Evolutionary conservation across 2,888 invertebrate species (phyloP).

Genomic region (Stegana nigrithorax): DNA sequence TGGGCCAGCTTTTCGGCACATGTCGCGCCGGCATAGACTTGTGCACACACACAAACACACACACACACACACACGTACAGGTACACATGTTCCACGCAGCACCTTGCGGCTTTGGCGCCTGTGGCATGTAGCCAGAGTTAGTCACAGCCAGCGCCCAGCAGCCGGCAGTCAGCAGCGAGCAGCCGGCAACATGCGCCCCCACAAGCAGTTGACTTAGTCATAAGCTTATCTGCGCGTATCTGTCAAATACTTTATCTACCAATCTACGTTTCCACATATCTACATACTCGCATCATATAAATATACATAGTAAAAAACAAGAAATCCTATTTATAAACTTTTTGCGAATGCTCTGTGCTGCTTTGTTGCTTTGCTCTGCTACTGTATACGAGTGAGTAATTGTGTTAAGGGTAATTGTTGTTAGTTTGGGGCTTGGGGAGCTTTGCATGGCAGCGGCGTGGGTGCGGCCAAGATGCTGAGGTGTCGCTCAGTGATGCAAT

Average conservation of each 20-base stretch:
- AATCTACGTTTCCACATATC: not conserved
- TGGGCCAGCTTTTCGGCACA: not conserved
- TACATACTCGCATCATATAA: too few species aligned
- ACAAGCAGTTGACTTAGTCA: not conserved
- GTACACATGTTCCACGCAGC: too few species aligned
- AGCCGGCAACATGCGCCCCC: conserved; percentile 21
- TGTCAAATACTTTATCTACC: not conserved
- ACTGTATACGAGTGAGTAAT: too few species aligned
- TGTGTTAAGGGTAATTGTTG: conserved; percentile 12
- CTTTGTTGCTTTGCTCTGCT: too few species aligned
- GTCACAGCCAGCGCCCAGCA: not conserved
- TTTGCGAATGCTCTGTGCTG: too few species aligned
- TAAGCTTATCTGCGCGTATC: not conserved
- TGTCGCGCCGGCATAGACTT: not conserved
- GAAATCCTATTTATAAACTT: too few species aligned
- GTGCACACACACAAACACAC: not conserved
- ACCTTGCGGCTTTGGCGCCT: not conserved
- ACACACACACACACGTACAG: not conserved
- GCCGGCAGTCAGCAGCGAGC: not conserved
- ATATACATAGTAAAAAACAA: too few species aligned
- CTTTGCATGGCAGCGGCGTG: not conserved
- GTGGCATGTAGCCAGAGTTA: not conserved
- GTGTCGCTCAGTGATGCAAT: conserved; percentile 3
- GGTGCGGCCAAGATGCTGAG: not conserved
- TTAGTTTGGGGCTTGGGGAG: not conserved